Conservation (phyloP, 2,888 invertebrate genomes). For the Rhagonycha fulva region DNA sequence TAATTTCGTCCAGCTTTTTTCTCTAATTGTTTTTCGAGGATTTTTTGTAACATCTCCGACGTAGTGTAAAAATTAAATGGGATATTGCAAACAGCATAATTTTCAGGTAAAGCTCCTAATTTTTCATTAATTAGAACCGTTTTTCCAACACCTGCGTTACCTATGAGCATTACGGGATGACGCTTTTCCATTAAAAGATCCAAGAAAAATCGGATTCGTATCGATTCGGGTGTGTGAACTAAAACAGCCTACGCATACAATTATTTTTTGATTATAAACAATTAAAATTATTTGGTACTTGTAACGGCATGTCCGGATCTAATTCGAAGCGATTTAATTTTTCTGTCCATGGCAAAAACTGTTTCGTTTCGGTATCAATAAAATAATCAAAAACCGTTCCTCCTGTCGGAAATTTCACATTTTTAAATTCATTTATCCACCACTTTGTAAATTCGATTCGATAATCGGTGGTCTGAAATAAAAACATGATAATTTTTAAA, state of each 20-base stretch:
- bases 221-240: slow-evolving; percentile 93
- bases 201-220: slow-evolving; percentile 85
- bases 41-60: slow-evolving; percentile 91
- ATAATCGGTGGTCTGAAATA: slow-evolving; percentile 64
- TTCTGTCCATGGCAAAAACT: slow-evolving; percentile 89
- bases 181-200: slow-evolving; percentile 86
- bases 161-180: slow-evolving; percentile 94
- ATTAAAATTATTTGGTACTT: slow-evolving; percentile 58
- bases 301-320: slow-evolving; percentile 88
- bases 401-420: slow-evolving; percentile 86
- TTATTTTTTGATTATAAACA: neutral
- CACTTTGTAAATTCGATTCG: slow-evolving; percentile 91
- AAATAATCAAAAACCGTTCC: slow-evolving; percentile 96
- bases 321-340: slow-evolving; percentile 88
- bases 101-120: slow-evolving; percentile 75
- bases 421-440: slow-evolving; percentile 97
- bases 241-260: slow-evolving; percentile 71
- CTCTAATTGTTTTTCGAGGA: slow-evolving; percentile 91
- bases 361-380: slow-evolving; percentile 88
- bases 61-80: slow-evolving; percentile 97
- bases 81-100: slow-evolving; percentile 86
- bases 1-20: slow-evolving; percentile 93
- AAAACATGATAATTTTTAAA: neutral
- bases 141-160: slow-evolving; percentile 92
- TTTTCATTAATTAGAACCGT: slow-evolving; percentile 81